These are phyloP conservation scores for Alauda arvensis DNA, from an alignment of 2,797 vertebrate species.

Conservation along the genomic window DNA sequence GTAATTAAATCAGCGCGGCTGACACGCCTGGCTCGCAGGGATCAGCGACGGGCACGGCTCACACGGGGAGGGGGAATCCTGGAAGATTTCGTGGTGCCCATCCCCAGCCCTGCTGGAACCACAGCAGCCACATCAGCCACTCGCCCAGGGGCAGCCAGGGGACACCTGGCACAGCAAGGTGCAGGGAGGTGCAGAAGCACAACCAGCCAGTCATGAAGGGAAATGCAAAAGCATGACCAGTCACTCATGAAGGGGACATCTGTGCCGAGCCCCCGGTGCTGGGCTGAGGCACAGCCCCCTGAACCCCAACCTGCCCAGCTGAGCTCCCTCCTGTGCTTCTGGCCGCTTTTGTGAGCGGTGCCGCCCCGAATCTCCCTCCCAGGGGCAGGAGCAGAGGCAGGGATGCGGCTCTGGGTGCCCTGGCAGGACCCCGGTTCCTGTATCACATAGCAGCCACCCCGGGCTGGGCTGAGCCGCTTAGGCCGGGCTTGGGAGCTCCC, in stretches of 20 bases:
- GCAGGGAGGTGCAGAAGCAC: neutral
- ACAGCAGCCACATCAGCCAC: rapidly evolving
- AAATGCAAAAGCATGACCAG: neutral
- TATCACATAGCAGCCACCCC: constrained; percentile 11
- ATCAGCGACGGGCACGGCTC: neutral
- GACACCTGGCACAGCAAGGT: neutral
- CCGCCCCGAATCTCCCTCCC: neutral
- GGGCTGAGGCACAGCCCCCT: neutral
- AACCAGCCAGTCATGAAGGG: neutral
- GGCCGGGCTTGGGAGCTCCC: constrained; percentile 27
- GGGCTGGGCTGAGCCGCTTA: constrained; percentile 40
- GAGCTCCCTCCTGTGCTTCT: neutral
- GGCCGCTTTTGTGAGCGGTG: neutral
- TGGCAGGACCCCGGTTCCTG: neutral
- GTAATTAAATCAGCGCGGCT: constrained; percentile 18
- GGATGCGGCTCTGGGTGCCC: neutral
- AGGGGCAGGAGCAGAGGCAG: neutral
- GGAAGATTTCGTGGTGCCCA: neutral
- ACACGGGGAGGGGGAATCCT: rapidly evolving
- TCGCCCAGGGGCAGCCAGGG: neutral
- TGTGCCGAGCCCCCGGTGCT: neutral
- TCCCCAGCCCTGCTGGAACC: neutral
- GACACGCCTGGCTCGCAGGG: neutral
- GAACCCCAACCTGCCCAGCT: neutral
- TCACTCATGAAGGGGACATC: neutral